Conservation (phyloP, 2,113 vertebrate genomes). For the Myotis davidii region DNA sequence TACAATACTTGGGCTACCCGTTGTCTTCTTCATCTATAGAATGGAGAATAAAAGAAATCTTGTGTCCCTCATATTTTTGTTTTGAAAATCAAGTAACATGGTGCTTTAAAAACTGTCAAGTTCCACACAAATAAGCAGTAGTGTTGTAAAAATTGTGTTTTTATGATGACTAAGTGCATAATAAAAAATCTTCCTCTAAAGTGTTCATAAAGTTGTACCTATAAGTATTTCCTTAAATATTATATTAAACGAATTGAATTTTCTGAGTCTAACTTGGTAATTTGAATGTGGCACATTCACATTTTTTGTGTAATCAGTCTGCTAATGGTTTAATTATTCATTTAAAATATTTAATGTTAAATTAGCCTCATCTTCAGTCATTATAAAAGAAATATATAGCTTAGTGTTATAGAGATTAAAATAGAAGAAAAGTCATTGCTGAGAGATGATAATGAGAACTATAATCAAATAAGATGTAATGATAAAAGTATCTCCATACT, state of each 20-base stretch:
- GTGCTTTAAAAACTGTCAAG: conserved; percentile 7
- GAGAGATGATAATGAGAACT: not conserved
- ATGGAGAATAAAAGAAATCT: not conserved
- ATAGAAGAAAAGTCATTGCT: not conserved
- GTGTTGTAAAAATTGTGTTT: not conserved
- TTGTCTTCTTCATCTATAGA: not conserved
- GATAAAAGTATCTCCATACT: not conserved
- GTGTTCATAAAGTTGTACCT: not conserved
- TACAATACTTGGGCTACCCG: not conserved
- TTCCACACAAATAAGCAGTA: not conserved
- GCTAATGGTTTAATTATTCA: not conserved
- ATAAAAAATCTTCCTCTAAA: not conserved
- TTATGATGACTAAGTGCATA: not conserved
- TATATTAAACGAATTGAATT: not conserved
- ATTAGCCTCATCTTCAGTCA: not conserved
- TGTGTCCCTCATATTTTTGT: not conserved
- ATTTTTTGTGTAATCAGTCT: not conserved
- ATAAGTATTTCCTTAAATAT: conserved; percentile 26
- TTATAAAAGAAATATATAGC: conserved; percentile 20
- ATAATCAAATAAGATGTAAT: not conserved
- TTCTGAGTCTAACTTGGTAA: not conserved
- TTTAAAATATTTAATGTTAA: conserved; percentile 35
- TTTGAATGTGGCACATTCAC: not conserved
- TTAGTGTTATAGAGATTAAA: not conserved
- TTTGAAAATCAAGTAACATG: not conserved